These are phyloP conservation scores for Mizuhopecten yessoensis DNA, from an alignment of 1,140 invertebrate species.

Conservation along the genomic window DNA sequence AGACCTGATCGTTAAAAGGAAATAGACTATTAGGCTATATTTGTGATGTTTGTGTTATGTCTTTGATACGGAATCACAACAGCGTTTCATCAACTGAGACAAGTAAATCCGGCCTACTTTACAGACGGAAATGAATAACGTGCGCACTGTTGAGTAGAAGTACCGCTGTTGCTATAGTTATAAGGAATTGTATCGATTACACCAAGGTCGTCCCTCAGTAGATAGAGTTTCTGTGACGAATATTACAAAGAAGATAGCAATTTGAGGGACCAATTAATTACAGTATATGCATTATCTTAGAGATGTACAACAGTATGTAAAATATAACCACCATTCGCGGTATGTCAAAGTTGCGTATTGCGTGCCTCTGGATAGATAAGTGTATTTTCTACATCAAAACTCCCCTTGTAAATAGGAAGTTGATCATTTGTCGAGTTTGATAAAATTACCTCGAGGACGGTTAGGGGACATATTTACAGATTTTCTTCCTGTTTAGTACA, in stretches of 20 bases:
- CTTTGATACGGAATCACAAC: constrained; percentile 18
- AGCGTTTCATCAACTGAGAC: constrained; percentile 1
- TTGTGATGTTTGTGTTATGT: background rate
- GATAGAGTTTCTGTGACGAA: no score
- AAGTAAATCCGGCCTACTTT: background rate
- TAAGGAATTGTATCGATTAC: background rate
- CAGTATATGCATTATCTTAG: background rate
- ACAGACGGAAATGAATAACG: background rate
- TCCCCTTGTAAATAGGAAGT: no score
- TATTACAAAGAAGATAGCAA: background rate
- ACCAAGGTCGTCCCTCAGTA: background rate
- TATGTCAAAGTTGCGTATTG: no score
- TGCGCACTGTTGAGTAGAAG: background rate
- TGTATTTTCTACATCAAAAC: no score
- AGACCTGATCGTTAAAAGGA: background rate
- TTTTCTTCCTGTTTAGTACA: no score
- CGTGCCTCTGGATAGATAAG: no score
- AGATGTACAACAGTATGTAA: no score
- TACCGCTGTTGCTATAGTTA: background rate
- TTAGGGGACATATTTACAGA: no score
- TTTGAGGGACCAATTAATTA: background rate
- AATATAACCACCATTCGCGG: no score
- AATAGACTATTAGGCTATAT: background rate
- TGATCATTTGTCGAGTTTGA: no score
- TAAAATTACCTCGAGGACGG: no score